Evolutionary conservation across 2,113 vertebrate genomes (phyloP).

Genomic region (Oenanthe oenanthe): DNA sequence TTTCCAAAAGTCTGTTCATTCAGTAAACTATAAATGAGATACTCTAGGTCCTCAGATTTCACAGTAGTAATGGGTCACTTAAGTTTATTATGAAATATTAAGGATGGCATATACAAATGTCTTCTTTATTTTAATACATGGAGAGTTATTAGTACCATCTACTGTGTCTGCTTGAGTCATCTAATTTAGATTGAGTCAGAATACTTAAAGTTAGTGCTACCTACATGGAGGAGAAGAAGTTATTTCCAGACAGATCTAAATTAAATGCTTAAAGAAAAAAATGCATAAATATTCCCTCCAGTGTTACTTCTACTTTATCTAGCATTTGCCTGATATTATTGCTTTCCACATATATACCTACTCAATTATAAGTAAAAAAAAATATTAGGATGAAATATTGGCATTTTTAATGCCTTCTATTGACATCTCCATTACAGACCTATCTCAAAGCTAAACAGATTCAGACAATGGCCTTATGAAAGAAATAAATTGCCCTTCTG

Average conservation of each 20-base stretch:
- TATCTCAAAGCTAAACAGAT: not conserved
- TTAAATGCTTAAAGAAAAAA: conserved; percentile 18
- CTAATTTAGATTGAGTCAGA: conserved; percentile 10
- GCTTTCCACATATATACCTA: not conserved
- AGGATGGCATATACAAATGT: not conserved
- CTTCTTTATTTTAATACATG: not conserved
- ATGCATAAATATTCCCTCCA: conserved; percentile 6
- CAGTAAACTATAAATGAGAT: not conserved
- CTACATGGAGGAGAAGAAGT: not conserved
- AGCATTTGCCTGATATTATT: not conserved
- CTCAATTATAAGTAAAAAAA: conserved; percentile 3
- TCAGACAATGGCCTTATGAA: not conserved
- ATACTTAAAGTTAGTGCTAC: conserved; percentile 22
- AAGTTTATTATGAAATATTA: not conserved
- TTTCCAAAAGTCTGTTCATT: not conserved
- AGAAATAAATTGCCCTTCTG: not conserved
- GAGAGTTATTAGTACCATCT: not conserved
- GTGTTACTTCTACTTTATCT: not conserved
- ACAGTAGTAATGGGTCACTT: not conserved
- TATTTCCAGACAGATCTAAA: conserved; percentile 29
- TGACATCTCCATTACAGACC: conserved; percentile 5
- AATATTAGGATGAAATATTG: not conserved
- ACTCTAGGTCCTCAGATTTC: not conserved
- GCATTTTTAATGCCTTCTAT: conserved; percentile 11
- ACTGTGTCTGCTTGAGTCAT: not conserved